Conservation (phyloP, 53 echinoderm and acorn worm species). For the Paracentrotus lividus region DNA sequence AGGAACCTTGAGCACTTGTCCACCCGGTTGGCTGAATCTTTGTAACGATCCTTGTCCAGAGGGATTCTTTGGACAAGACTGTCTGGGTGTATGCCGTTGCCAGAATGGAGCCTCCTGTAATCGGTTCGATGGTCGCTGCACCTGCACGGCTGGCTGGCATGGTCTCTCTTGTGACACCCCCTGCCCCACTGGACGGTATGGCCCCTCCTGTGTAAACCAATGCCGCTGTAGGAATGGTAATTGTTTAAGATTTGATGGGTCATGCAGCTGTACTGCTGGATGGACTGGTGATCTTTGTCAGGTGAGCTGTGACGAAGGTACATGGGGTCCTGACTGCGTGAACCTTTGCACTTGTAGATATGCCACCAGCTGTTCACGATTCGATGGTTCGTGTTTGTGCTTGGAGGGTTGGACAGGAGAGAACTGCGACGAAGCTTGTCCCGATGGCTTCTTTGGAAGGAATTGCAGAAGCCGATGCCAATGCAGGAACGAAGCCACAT, state of each 20-base stretch:
- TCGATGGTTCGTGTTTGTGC: conserved; percentile 91
- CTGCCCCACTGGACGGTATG: conserved; percentile 74
- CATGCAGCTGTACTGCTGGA: conserved; percentile 82
- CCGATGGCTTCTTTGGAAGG: conserved; percentile 70
- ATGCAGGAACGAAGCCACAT: conserved; percentile 75
- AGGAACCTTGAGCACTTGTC: too few relatives aligned
- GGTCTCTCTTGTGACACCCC: conserved; percentile 81
- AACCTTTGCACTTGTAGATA: conserved; percentile 80
- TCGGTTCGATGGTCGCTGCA: conserved; percentile 84
- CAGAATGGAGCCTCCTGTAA: conserved; percentile 82
- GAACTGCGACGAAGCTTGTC: conserved; percentile 71
- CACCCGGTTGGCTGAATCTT: conserved; percentile 86
- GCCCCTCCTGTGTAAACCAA: conserved; percentile 67
- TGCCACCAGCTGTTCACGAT: conserved; percentile 82
- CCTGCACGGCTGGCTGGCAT: conserved; percentile 85
- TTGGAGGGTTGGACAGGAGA: conserved; percentile 83
- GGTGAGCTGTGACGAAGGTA: conserved; percentile 67
- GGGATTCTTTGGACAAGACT: conserved; percentile 92
- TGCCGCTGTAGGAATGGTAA: conserved; percentile 79
- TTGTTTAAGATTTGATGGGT: conserved; percentile 87
- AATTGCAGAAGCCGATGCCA: conserved; percentile 73
- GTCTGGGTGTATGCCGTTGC: conserved; percentile 83
- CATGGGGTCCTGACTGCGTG: conserved; percentile 80
- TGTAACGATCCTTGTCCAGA: conserved; percentile 84
- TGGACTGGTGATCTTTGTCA: conserved; percentile 84